These are phyloP conservation scores for Aplysina aerophoba DNA, from an alignment of 37 sponge, comb jelly and placozoan species.

Conservation along the genomic window DNA sequence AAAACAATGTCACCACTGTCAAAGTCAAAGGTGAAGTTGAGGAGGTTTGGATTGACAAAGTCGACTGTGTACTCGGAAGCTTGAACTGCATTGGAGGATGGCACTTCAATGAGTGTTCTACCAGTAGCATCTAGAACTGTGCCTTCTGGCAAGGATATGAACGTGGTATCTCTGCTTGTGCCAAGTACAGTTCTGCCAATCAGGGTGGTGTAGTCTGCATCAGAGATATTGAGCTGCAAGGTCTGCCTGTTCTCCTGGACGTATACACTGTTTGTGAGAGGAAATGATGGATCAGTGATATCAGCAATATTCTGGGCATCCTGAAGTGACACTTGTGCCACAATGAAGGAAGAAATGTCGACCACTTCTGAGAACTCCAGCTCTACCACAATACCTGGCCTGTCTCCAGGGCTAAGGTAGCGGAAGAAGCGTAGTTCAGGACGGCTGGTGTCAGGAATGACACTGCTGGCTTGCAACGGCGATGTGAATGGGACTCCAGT, in stretches of 20 bases:
- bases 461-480: constrained; percentile 44
- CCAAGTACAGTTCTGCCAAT: constrained; percentile 45
- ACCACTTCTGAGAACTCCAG: constrained; percentile 80
- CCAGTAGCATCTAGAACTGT: constrained; percentile 63
- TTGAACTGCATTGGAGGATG: constrained; percentile 51
- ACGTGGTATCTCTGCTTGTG: constrained; percentile 61
- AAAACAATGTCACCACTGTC: constrained; percentile 55
- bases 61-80: constrained; percentile 71
- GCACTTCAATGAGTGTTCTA: constrained; percentile 39
- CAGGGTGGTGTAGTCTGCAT: constrained; percentile 63
- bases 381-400: constrained; percentile 67
- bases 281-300: constrained; percentile 13
- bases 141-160: constrained; percentile 45
- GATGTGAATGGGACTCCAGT: constrained; percentile 51
- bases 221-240: constrained; percentile 58
- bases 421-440: constrained; percentile 62
- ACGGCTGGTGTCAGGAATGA: constrained; percentile 42
- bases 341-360: constrained; percentile 51
- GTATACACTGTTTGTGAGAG: constrained; percentile 52
- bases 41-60: constrained; percentile 60
- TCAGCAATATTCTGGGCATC: constrained; percentile 17
- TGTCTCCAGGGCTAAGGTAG: constrained; percentile 70
- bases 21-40: constrained; percentile 66
- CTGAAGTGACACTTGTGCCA: constrained; percentile 56
- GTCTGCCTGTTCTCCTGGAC: constrained; percentile 22